Base-by-base conservation (phyloP, 2,888 invertebrate genomes). In the Leptopilina syphax region DNA sequence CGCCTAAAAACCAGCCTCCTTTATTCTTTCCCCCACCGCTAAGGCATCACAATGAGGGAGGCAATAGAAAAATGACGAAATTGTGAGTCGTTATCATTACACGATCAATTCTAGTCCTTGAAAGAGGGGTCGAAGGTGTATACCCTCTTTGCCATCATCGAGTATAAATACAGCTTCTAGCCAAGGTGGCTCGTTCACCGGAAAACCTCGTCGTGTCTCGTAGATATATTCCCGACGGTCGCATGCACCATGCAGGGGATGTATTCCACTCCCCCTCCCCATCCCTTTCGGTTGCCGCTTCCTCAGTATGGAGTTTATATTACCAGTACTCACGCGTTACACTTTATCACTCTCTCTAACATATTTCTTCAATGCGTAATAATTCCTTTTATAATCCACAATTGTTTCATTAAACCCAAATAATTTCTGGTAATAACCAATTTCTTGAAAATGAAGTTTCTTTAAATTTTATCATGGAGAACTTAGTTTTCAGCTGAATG, bases 341-440 rank as follows among this genome's bases (percentile, higher is more conserved):
- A 88, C 88, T 90, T 89, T 88, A 89, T 90, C 89, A 89, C 89
- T 87, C 88, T 85, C 84, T 86, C 87, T 85, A 86, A 87, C 86
- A 89, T 88, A 88, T 89, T 34, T 89, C 88, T 89, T 88, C 88
- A 83, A 85, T 84, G 85, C 84, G 87, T 86, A 81, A 83, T 85
- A 84, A 83, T 80, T 81, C 78, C 50, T 79, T 73, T n/a, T 70
- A 60, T 80, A 82, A 41, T 12, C 50, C 47, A 65, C 65, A 44
- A 63, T 8, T 44, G 44, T 44, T 44, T 6, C 44, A 6, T 34
- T 1, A 34, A 34, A 34, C 4, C 34, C 3, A 34, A 34, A 34
- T 34, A 34, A 34, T 34, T 34, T 34, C 3, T 34, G 3, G 3
- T 3, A 34, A 2, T 34, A 34, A 34, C 34, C 3, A 34, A 34